A percentile compares a stretch with the other conserved stretches of the same genome.
Conservation (phyloP, 2,888 invertebrate genomes). For the Drosophila hawaiiensis region DNA sequence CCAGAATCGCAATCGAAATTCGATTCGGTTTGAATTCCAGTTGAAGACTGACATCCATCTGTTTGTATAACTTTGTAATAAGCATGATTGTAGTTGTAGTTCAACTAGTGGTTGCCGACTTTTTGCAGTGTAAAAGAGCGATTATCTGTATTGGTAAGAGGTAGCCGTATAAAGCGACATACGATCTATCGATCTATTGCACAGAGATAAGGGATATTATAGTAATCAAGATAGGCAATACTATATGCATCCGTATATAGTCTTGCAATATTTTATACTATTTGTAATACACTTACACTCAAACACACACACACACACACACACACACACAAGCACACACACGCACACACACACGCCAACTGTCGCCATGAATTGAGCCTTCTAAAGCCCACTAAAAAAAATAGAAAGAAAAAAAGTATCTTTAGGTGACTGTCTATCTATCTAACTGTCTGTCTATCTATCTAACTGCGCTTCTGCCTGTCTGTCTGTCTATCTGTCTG, state of each 20-base stretch:
- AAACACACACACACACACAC: not conserved
- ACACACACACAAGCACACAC: not conserved
- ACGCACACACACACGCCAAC: not conserved
- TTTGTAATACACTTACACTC: slow-evolving; percentile 13
- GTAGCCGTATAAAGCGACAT: slow-evolving; percentile 44
- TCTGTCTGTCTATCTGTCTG: not conserved
- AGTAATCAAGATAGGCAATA: slow-evolving; percentile 40
- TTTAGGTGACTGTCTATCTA: slow-evolving; percentile 8
- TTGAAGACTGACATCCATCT: not conserved
- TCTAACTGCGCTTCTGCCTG: slow-evolving; percentile 13
- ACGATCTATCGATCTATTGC: slow-evolving; percentile 56
- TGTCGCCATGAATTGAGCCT: slow-evolving; percentile 46
- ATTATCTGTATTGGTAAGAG: slow-evolving; percentile 50
- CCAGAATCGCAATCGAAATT: not conserved
- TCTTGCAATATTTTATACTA: slow-evolving; percentile 15
- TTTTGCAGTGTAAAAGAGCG: slow-evolving; percentile 30
- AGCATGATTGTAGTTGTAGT: not conserved
- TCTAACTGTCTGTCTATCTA: slow-evolving; percentile 15
- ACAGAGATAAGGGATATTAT: slow-evolving; percentile 51
- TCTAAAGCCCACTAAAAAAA: slow-evolving; percentile 24
- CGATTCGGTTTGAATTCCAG: not conserved
- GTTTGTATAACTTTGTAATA: not conserved
- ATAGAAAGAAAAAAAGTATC: slow-evolving; percentile 36
- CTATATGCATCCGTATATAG: slow-evolving; percentile 1
- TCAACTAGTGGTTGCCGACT: not conserved